A percentile compares a stretch with the other conserved stretches of the same genome.
phyloP scores from a whole-genome alignment of 2,888 invertebrate genomes.

The Strigamia transsilvanica region DNA sequence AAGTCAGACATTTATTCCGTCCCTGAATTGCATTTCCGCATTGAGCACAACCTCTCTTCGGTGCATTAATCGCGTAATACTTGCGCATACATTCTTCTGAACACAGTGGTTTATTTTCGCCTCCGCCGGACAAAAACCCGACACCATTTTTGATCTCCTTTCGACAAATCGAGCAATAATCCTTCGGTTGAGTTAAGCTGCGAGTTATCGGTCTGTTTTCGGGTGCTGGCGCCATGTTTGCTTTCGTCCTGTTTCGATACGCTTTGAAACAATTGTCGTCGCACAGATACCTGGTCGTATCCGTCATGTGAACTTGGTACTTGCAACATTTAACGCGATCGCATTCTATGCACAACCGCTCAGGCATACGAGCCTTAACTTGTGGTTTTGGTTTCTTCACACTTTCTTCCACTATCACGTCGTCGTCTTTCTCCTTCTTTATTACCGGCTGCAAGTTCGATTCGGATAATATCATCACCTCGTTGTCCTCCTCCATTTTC shows the following conservation, averaged over 20 bases:
- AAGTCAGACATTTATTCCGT: constrained; percentile 64
- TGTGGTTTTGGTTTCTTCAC: neutral
- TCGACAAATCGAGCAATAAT: constrained; percentile 57
- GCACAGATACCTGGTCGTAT: constrained; percentile 63
- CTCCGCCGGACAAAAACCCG: constrained; percentile 57
- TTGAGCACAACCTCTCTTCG: constrained; percentile 58
- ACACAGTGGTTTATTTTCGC: constrained; percentile 58
- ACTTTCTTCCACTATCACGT: neutral
- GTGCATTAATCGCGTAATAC: constrained; percentile 57
- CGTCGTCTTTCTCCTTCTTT: neutral
- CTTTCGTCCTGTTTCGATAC: constrained; percentile 60
- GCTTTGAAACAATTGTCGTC: constrained; percentile 63
- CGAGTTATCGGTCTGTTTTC: constrained; percentile 56
- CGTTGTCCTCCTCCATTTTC: neutral
- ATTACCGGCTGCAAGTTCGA: neutral
- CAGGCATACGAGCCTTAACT: neutral
- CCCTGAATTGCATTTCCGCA: constrained; percentile 58
- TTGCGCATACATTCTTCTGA: constrained; percentile 58
- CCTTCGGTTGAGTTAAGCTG: constrained; percentile 54
- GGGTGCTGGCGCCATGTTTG: constrained; percentile 9
- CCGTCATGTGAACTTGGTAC: constrained; percentile 64
- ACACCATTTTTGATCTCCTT: constrained; percentile 57
- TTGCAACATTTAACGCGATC: constrained; percentile 61
- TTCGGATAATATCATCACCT: neutral
- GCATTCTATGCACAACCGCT: constrained; percentile 31